Base-by-base conservation (phyloP, 2,888 invertebrate genomes). In the Eristalis arbustorum region DNA sequence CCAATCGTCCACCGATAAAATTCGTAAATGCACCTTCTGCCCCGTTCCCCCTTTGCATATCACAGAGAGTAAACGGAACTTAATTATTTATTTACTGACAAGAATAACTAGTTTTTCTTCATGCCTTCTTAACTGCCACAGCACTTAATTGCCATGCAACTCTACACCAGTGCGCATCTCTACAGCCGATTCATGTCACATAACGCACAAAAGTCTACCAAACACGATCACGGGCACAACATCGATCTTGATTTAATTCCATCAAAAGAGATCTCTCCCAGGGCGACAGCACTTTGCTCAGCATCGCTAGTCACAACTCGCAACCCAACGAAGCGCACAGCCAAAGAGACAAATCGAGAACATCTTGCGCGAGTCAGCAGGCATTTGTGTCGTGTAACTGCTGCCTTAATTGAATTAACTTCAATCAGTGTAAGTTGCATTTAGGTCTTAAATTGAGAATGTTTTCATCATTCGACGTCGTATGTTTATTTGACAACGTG, bases 361-460 rank as follows among this genome's bases (percentile, higher is more conserved):
- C 49, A 49, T 79, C 69, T 84, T 75, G 37, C 14, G 69, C 73
- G 66, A 84, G 69, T 67, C 71, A 67, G 84, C 79, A 74, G 74
- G 74, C 74, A 79, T 79, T 77, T 81, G 84, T 85, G 81, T 82
- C 81, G 72, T 85, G 85, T 81, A 85, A 87, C 87, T 74, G 82
- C 74, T 64, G 67, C 72, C 72, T 83, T 88, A 88, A 88, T 88
- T 88, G 79, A 88, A 88, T 88, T 84, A 88, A 75, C 84, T 88
- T 88, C 88, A 88, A 88, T 88, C 84, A 88, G 88, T 84, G 79
- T 84, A 88, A 88, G 88, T 88, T 79, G 84, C 78, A 84, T 79
- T 88, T 79, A 75, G 84, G 49, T 49, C 68, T 84, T 76, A 73
- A 88, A 83, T 83, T 82, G 83, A 78, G 71, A 87, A 83, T 87